Percentiles rank a stretch among this genome's conserved stretches.
Evolutionary conservation across 2,888 invertebrate genomes (phyloP).

Genomic region (Melanargia galathea): DNA sequence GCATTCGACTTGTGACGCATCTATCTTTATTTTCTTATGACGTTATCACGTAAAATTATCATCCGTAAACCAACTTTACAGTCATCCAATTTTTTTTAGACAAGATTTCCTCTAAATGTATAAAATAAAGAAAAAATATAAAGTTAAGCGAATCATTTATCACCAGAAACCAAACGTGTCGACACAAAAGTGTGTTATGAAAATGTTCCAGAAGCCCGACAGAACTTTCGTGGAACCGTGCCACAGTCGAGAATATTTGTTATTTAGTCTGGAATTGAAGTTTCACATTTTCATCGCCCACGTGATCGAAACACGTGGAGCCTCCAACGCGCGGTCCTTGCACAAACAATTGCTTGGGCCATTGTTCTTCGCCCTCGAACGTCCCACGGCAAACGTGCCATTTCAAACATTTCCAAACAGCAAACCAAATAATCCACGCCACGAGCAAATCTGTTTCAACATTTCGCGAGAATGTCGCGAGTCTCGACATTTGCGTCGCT

Average conservation of each 20-base stretch:
- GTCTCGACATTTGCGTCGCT: conserved; percentile 1
- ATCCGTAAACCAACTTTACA: too few species aligned
- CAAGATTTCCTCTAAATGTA: too few species aligned
- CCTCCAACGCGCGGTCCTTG: conserved; percentile 48
- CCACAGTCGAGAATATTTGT: not conserved
- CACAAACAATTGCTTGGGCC: conserved; percentile 50
- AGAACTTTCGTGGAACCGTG: conserved; percentile 35
- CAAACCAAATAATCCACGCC: not conserved
- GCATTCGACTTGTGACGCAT: too few species aligned
- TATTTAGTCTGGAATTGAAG: not conserved
- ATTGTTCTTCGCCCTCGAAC: conserved; percentile 48
- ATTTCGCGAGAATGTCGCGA: not conserved
- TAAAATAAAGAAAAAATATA: too few species aligned
- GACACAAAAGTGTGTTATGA: not conserved
- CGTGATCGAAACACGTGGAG: conserved; percentile 53
- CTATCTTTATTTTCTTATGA: too few species aligned
- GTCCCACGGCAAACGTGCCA: conserved; percentile 47
- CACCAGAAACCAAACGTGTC: not conserved
- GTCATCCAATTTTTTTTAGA: too few species aligned
- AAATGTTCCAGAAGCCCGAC: conserved; percentile 28
- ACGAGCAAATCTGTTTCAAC: not conserved
- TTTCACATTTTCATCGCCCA: conserved; percentile 37
- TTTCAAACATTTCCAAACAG: conserved; percentile 6
- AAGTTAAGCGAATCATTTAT: not conserved
- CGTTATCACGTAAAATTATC: too few species aligned